These are phyloP conservation scores for Aphelocoma californica DNA, from an alignment of 2,797 vertebrate species.

Conservation along the genomic window DNA sequence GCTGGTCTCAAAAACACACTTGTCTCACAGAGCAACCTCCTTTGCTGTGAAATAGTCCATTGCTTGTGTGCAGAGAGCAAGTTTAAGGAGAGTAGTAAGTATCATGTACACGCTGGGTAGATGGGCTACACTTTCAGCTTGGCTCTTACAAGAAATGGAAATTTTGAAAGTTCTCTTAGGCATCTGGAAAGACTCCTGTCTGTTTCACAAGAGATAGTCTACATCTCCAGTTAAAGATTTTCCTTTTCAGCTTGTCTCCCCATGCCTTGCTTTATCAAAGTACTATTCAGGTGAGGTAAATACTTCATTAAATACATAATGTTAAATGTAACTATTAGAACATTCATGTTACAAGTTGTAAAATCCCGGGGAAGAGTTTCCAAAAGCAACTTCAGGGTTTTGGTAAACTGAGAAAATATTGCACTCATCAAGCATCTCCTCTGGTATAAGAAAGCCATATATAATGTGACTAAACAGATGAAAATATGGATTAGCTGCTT, in stretches of 20 bases:
- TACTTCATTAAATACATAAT: background rate
- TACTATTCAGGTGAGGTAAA: background rate
- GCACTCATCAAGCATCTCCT: background rate
- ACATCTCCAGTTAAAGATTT: background rate
- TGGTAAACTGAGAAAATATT: background rate
- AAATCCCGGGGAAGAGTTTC: background rate
- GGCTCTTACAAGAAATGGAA: background rate
- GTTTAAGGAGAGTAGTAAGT: background rate
- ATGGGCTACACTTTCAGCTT: background rate
- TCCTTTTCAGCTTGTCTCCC: background rate
- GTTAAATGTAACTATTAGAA: background rate
- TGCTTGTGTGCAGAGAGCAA: background rate
- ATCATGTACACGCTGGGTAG: rapidly evolving
- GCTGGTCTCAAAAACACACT: background rate
- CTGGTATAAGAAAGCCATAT: background rate
- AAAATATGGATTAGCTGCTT: background rate
- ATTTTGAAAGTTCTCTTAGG: background rate
- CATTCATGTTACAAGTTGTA: background rate
- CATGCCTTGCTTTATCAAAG: background rate
- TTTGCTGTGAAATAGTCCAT: background rate
- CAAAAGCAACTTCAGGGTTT: background rate
- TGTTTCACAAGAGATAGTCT: background rate
- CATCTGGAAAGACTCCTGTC: background rate
- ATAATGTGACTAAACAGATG: background rate
- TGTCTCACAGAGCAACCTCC: background rate